Evolutionary conservation across 2,113 vertebrate genomes (phyloP).

Genomic region (Puma concolor): DNA sequence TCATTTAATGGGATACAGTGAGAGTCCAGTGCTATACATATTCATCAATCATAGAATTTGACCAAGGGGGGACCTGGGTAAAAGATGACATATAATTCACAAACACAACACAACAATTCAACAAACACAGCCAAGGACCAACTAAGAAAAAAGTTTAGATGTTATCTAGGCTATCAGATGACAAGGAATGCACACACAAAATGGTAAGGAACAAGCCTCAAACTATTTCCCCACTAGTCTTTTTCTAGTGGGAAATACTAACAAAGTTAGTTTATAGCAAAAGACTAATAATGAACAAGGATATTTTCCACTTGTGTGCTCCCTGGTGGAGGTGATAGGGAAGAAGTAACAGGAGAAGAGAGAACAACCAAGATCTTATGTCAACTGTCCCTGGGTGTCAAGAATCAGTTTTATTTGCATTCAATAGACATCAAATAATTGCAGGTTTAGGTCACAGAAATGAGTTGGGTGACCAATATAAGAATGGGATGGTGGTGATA

Average conservation of each 20-base stretch:
- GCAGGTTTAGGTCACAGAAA: not conserved
- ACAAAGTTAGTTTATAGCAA: not conserved
- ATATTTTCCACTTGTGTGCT: not conserved
- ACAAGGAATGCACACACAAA: not conserved
- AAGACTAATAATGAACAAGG: not conserved
- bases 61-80: not conserved
- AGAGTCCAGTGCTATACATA: not conserved
- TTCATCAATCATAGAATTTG: conserved; percentile 24
- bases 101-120: conserved; percentile 11
- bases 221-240: not conserved
- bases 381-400: not conserved
- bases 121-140: not conserved
- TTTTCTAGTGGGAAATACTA: not conserved
- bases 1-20: not conserved
- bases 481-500: not conserved
- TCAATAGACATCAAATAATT: not conserved
- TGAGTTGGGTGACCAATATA: not conserved
- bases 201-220: not conserved
- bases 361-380: not conserved
- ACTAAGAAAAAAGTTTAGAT: not conserved
- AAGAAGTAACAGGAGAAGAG: not conserved
- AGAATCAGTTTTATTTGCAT: not conserved
- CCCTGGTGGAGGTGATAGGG: not conserved
- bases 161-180: not conserved
- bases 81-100: not conserved